Percentiles rank a stretch among this genome's conserved stretches.
These are phyloP conservation scores for Motacilla alba DNA, from an alignment of 2,113 vertebrate genomes.

Conservation along the genomic window DNA sequence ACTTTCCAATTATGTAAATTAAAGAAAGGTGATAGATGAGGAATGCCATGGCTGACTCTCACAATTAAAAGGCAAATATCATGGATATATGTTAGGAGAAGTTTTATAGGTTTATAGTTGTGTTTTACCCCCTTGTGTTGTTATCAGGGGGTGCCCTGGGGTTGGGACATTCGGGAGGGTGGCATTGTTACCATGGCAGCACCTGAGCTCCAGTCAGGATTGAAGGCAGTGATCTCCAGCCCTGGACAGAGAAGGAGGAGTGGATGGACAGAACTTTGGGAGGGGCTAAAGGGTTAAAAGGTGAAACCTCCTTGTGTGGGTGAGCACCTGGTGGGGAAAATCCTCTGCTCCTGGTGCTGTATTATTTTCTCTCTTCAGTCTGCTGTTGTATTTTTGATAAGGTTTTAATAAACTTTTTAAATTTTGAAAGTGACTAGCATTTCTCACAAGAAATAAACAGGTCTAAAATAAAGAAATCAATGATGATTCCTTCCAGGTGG, in stretches of 20 bases:
- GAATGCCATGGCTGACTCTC: not conserved
- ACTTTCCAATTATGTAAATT: not conserved
- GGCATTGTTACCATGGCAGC: not conserved
- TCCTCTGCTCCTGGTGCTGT: not conserved
- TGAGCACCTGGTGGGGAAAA: not conserved
- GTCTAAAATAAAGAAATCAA: not conserved
- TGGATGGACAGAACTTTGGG: not conserved
- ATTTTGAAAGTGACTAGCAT: not conserved
- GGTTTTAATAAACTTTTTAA: not conserved
- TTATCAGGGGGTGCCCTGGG: not conserved
- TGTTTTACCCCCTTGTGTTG: not conserved
- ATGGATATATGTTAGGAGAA: not conserved
- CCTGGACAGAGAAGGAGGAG: not conserved
- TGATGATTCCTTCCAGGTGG: accelerated
- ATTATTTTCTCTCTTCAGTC: not conserved
- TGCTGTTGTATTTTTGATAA: not conserved
- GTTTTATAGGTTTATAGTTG: not conserved
- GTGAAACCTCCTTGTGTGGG: not conserved
- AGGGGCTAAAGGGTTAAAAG: not conserved
- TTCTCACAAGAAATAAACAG: not conserved
- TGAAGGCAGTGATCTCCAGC: not conserved
- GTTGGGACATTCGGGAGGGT: not conserved
- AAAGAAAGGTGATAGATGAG: not conserved
- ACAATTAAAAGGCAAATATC: not conserved
- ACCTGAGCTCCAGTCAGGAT: not conserved